These are phyloP conservation scores for Ceratina japonica DNA, from an alignment of 1,140 invertebrate species.

Conservation along the genomic window DNA sequence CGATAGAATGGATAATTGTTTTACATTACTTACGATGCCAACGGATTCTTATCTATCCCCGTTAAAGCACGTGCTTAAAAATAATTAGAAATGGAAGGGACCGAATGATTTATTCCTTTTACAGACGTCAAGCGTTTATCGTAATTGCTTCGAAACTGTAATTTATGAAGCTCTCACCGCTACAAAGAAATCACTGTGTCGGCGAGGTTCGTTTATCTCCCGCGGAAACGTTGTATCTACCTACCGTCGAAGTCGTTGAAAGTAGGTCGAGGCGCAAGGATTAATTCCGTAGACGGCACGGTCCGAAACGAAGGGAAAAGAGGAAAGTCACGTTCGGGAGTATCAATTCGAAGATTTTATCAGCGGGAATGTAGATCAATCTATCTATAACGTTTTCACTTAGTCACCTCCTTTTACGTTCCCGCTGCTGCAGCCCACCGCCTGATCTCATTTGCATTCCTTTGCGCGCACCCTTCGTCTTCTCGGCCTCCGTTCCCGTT, in stretches of 20 bases:
- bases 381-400: conserved; percentile 47
- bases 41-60: too few relatives aligned
- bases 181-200: background rate
- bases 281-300: conserved; percentile 3
- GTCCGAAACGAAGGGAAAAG: conserved; percentile 16
- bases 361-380: conserved; percentile 32
- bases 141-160: background rate
- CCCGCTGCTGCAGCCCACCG: background rate
- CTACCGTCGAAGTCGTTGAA: background rate
- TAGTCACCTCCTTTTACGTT: conserved; percentile 24
- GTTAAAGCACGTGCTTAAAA: background rate
- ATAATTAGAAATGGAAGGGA: background rate
- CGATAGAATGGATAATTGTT: too few relatives aligned
- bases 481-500: background rate
- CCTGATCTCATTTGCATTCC: conserved; percentile 40
- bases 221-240: background rate
- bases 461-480: conserved; percentile 23
- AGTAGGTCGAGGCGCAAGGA: conserved; percentile 1
- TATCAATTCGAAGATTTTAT: conserved; percentile 47
- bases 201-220: background rate
- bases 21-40: too few relatives aligned
- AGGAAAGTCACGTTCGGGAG: conserved; percentile 28
- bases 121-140: background rate
- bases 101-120: background rate
- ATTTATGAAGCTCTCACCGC: background rate